A percentile compares a stretch with the other conserved stretches of the same genome.
These are phyloP conservation scores for Chymomyza costata DNA, from an alignment of 1,140 invertebrate species.

Conservation along the genomic window DNA sequence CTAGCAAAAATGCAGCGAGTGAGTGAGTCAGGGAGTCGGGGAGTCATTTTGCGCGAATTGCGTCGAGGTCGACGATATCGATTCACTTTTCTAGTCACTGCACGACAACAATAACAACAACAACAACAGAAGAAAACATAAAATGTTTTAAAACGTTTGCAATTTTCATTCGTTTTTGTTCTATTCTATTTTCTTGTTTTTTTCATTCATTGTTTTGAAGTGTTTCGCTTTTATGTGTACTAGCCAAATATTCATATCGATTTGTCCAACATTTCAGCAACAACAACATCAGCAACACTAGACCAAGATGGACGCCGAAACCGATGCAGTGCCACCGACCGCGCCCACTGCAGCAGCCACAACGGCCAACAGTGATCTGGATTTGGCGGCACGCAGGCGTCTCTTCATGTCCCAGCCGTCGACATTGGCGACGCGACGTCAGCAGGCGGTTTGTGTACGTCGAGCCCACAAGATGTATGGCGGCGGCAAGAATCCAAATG, in stretches of 20 bases:
- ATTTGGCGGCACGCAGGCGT: constrained; percentile 65
- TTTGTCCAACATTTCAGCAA: constrained; percentile 1
- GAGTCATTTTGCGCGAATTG: constrained; percentile 14
- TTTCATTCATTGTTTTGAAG: no score
- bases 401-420: constrained; percentile 81
- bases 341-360: constrained; percentile 49
- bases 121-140: neutral
- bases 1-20: no score
- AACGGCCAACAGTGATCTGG: constrained; percentile 47
- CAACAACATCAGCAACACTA: constrained; percentile 2
- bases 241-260: constrained; percentile 7
- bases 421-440: constrained; percentile 82
- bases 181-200: neutral
- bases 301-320: constrained; percentile 63
- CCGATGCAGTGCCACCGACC: constrained; percentile 63
- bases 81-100: constrained; percentile 62
- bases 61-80: constrained; percentile 32
- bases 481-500: constrained; percentile 86
- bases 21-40: no score
- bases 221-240: no score
- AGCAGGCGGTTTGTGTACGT: constrained; percentile 88
- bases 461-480: constrained; percentile 91
- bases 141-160: neutral
- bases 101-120: no score
- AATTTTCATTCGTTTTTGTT: neutral